Evolutionary conservation across 2,113 vertebrate genomes (phyloP).

Genomic region (Pholis gunnellus): DNA sequence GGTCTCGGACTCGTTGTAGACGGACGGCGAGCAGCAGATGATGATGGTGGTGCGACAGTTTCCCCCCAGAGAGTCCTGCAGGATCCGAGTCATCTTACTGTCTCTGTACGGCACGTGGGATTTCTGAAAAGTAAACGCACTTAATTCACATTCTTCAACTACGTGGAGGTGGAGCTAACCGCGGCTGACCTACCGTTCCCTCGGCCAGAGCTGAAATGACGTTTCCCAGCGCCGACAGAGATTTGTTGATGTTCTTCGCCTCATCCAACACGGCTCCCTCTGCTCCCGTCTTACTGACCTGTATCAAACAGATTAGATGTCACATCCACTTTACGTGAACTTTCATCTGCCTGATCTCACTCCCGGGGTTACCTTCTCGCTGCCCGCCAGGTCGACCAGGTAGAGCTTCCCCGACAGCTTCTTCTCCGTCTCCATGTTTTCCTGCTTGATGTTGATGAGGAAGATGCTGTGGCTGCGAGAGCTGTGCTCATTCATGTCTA

Average conservation of each 20-base stretch:
- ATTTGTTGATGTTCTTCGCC: constrained; percentile 99
- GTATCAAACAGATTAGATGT: not conserved
- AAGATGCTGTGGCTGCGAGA: constrained; percentile 98
- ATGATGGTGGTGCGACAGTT: constrained; percentile 96
- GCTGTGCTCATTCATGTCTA: constrained; percentile 99
- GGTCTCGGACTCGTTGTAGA: constrained; percentile 94
- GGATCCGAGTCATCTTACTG: constrained; percentile 97
- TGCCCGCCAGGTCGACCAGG: constrained; percentile 95
- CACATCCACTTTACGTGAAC: not conserved
- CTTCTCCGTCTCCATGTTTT: constrained; percentile 96
- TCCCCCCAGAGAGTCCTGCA: constrained; percentile 95
- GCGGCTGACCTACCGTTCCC: constrained; percentile 78
- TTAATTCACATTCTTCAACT: not conserved
- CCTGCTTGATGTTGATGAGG: constrained; percentile 97
- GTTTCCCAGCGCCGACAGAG: constrained; percentile 95
- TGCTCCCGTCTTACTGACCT: constrained; percentile 98
- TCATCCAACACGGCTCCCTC: constrained; percentile 95
- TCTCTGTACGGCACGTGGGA: constrained; percentile 94
- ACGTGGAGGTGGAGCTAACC: not conserved
- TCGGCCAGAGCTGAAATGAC: constrained; percentile 97
- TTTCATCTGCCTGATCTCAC: not conserved
- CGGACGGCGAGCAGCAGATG: constrained; percentile 94
- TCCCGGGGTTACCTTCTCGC: constrained; percentile 89
- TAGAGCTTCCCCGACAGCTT: constrained; percentile 96
- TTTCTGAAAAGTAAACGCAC: constrained; percentile 82